Percentiles rank a stretch among this genome's conserved stretches.
phyloP scores from a whole-genome alignment of 30 jellyfish, hydroid and myxozoan species.

The Nemopilema nomurai region DNA sequence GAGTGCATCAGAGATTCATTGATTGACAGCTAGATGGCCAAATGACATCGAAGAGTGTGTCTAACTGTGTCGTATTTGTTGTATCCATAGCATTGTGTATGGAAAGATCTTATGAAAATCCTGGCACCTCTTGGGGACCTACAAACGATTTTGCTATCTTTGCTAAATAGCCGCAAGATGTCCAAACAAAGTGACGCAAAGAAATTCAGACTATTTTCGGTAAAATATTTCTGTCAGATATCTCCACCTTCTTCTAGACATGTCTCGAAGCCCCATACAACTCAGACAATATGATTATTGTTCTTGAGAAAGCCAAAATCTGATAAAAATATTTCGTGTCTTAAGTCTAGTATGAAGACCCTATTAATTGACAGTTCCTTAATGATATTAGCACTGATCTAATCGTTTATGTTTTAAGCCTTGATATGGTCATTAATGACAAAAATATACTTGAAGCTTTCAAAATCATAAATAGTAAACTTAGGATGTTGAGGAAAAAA shows the following conservation, averaged over 20 bases:
- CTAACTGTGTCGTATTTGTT: too few relatives aligned
- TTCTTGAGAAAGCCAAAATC: too few relatives aligned
- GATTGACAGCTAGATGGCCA: background rate
- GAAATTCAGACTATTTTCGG: background rate
- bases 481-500: background rate
- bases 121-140: too few relatives aligned
- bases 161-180: too few relatives aligned
- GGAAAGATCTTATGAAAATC: too few relatives aligned
- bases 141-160: too few relatives aligned
- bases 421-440: background rate
- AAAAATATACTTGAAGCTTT: background rate
- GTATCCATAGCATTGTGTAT: too few relatives aligned
- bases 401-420: background rate
- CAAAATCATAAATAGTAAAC: background rate
- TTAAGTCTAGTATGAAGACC: too few relatives aligned
- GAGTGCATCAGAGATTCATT: background rate
- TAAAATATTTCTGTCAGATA: background rate
- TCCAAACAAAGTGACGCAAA: too few relatives aligned
- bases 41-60: too few relatives aligned
- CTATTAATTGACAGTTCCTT: background rate
- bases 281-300: background rate
- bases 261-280: background rate
- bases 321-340: too few relatives aligned
- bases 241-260: too few relatives aligned
- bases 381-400: background rate